Percentiles rank a stretch among this genome's conserved stretches.
Conservation (phyloP, 2,888 invertebrate genomes). For the Furcula furcula region DNA sequence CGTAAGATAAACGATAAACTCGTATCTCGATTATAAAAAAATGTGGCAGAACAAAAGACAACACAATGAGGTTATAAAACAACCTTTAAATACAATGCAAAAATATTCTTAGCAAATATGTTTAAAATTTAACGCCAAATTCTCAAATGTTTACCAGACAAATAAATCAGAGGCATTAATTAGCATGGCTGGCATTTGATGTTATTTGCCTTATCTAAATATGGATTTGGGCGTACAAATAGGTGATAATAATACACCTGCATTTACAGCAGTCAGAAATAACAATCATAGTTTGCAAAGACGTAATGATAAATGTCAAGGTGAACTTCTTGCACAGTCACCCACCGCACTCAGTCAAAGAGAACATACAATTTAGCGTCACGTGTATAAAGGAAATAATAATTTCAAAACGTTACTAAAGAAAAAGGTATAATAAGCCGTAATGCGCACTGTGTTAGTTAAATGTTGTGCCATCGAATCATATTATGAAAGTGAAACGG, state of each 20-base stretch:
- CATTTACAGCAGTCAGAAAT: conserved; percentile 30
- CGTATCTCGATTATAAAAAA: background rate
- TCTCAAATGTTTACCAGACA: too few species aligned
- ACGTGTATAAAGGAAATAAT: conserved; percentile 21
- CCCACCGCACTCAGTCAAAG: conserved; percentile 44
- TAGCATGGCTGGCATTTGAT: background rate
- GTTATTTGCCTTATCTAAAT: background rate
- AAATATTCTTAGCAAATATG: too few species aligned
- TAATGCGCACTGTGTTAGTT: background rate
- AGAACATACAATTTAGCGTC: conserved; percentile 32
- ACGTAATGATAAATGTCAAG: conserved; percentile 68
- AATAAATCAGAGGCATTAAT: too few species aligned
- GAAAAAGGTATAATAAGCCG: background rate
- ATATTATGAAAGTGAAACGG: conserved; percentile 31
- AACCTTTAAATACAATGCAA: too few species aligned
- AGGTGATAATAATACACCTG: conserved; percentile 8
- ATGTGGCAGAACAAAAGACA: background rate
- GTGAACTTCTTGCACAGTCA: conserved; percentile 64
- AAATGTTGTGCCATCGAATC: conserved; percentile 20
- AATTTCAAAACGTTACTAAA: conserved; percentile 16
- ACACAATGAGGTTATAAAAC: too few species aligned
- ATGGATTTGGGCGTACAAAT: background rate
- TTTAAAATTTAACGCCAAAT: too few species aligned
- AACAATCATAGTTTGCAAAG: conserved; percentile 42
- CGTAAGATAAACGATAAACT: conserved; percentile 17